phyloP scores from a whole-genome alignment of 2,888 invertebrate genomes.

The Dichetophora obliterata region DNA sequence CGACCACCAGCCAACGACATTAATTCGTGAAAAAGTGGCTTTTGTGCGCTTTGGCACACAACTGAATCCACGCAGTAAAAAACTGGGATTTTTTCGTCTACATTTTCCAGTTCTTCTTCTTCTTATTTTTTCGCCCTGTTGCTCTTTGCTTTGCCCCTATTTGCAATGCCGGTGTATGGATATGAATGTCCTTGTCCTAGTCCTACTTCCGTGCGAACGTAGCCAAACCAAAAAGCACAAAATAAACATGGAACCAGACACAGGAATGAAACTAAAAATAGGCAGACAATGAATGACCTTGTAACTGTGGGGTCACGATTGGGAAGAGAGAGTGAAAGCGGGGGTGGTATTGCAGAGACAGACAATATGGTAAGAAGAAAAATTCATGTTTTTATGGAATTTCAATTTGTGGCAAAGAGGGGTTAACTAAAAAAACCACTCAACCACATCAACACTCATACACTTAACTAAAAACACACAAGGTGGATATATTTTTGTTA shows the following conservation, averaged over 20 bases:
- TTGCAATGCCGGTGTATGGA: slow-evolving; percentile 7
- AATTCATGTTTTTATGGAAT: slow-evolving; percentile 26
- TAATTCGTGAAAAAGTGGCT: slow-evolving; percentile 62
- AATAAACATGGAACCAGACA: slow-evolving; percentile 15
- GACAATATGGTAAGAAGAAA: neutral
- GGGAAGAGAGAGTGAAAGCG: too few species aligned
- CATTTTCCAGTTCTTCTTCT: neutral
- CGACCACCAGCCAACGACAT: slow-evolving; percentile 49
- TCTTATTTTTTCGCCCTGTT: neutral
- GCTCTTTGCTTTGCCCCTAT: slow-evolving; percentile 21
- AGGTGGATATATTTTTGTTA: neutral
- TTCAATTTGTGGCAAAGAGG: slow-evolving; percentile 16
- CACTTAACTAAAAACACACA: neutral
- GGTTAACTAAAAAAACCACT: neutral
- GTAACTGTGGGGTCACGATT: neutral
- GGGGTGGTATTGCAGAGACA: neutral
- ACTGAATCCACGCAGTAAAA: slow-evolving; percentile 30
- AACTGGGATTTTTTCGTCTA: slow-evolving; percentile 7
- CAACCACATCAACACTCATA: neutral
- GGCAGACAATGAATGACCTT: slow-evolving; percentile 32
- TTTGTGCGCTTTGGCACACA: slow-evolving; percentile 55
- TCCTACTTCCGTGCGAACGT: slow-evolving; percentile 53
- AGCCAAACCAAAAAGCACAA: slow-evolving; percentile 19
- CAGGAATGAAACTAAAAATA: slow-evolving; percentile 14
- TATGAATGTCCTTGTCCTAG: slow-evolving; percentile 64